Conservation (phyloP, 2,888 invertebrate species). For the Tachina fera region DNA sequence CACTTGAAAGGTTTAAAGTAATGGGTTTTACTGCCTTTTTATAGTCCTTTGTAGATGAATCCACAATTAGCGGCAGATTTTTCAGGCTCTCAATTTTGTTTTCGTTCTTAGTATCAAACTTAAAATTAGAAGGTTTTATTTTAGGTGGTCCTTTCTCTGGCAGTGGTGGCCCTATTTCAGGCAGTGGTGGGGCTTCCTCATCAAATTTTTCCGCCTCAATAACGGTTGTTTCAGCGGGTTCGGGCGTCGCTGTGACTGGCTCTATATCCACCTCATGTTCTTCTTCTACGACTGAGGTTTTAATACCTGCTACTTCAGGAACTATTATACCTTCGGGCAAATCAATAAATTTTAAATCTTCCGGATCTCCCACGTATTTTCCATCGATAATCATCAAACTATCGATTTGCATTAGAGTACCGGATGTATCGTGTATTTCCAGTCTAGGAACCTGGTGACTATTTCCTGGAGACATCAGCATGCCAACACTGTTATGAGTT, state of each 20-base stretch:
- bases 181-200: constrained; percentile 73
- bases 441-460: constrained; percentile 86
- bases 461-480: constrained; percentile 53
- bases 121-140: constrained; percentile 77
- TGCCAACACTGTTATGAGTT: constrained; percentile 78
- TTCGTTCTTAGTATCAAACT: constrained; percentile 82
- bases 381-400: constrained; percentile 85
- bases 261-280: constrained; percentile 74
- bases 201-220: constrained; percentile 75
- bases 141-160: constrained; percentile 78
- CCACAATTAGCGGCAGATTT: constrained; percentile 81
- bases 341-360: constrained; percentile 82
- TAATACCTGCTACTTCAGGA: constrained; percentile 75
- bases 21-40: constrained; percentile 78
- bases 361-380: constrained; percentile 83
- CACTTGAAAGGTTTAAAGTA: constrained; percentile 76
- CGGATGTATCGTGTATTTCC: constrained; percentile 89
- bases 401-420: constrained; percentile 86
- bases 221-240: constrained; percentile 78
- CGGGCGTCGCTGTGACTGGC: constrained; percentile 79
- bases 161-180: constrained; percentile 73
- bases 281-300: constrained; percentile 74
- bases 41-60: constrained; percentile 75
- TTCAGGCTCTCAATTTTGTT: constrained; percentile 83
- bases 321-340: constrained; percentile 81